Evolutionary conservation across 1,140 invertebrate genomes (phyloP).

Genomic region (Adelges cooleyi): DNA sequence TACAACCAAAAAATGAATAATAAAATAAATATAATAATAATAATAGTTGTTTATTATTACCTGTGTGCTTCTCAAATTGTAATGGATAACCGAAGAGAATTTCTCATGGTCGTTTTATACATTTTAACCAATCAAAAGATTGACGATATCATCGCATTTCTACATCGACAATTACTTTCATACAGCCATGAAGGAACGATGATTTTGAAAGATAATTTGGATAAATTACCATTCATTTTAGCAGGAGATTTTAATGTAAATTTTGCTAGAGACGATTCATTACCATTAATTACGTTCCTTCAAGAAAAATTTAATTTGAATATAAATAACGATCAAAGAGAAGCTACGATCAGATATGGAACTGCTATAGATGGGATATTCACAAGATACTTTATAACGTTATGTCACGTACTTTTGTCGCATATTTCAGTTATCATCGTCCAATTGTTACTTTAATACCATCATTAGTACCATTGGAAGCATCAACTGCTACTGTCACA

Average conservation of each 20-base stretch:
- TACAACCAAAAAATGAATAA: no score
- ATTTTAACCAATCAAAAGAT: neutral
- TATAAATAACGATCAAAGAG: neutral
- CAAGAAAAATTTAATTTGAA: neutral
- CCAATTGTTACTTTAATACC: neutral
- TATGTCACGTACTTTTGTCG: conserved; percentile 1
- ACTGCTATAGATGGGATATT: neutral
- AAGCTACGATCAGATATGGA: neutral
- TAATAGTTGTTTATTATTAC: no score
- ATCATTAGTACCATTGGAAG: no score
- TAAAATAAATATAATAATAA: no score
- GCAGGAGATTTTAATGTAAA: conserved; percentile 1
- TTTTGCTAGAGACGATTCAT: neutral
- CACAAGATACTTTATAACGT: neutral
- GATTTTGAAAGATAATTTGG: neutral
- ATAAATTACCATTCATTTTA: neutral
- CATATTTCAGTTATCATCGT: conserved; percentile 1
- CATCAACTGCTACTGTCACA: no score
- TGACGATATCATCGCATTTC: neutral
- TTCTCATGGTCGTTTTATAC: neutral
- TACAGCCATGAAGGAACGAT: neutral
- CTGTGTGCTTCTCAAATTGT: no score
- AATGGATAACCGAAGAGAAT: neutral
- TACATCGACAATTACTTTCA: neutral
- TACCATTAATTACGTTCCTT: neutral